These are phyloP conservation scores for Cistogaster globosa DNA, from an alignment of 2,888 invertebrate genomes.

Conservation along the genomic window DNA sequence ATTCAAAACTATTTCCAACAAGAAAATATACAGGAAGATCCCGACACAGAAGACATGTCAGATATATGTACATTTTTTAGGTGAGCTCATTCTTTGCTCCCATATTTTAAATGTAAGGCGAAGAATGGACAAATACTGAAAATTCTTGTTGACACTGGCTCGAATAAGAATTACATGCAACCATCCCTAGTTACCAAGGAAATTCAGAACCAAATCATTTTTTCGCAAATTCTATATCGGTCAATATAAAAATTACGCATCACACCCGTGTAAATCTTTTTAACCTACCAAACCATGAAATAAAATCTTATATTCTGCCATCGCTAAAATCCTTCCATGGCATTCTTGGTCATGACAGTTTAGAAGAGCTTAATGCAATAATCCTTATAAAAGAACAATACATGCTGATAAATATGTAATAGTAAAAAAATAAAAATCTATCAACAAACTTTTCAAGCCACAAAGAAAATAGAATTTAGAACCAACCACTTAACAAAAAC, in stretches of 20 bases:
- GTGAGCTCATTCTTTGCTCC: constrained; percentile 31
- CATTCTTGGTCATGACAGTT: constrained; percentile 29
- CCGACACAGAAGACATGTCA: constrained; percentile 1
- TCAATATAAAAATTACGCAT: constrained; percentile 37
- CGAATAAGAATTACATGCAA: no score
- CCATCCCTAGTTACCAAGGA: no score
- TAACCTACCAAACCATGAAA: constrained; percentile 15
- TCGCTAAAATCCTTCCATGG: constrained; percentile 24
- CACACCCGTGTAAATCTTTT: constrained; percentile 20
- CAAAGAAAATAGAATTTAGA: constrained; percentile 37
- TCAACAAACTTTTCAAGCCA: constrained; percentile 25
- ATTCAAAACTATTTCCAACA: constrained; percentile 5
- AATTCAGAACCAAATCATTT: no score
- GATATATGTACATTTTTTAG: constrained; percentile 35
- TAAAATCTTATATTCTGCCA: constrained; percentile 30
- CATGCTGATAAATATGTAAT: constrained; percentile 31
- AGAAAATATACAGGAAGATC: not conserved
- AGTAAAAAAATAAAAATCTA: constrained; percentile 27
- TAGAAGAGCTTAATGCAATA: constrained; percentile 22
- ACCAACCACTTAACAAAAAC: constrained; percentile 8
- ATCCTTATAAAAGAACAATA: constrained; percentile 26
- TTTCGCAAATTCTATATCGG: constrained; percentile 33
- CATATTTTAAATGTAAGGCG: constrained; percentile 27
- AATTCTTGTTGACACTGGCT: not conserved
- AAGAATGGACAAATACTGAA: not conserved